Percentiles rank a stretch among this genome's conserved stretches.
Evolutionary conservation across 2,113 vertebrate genomes (phyloP).

Genomic region (Podarcis cretensis): DNA sequence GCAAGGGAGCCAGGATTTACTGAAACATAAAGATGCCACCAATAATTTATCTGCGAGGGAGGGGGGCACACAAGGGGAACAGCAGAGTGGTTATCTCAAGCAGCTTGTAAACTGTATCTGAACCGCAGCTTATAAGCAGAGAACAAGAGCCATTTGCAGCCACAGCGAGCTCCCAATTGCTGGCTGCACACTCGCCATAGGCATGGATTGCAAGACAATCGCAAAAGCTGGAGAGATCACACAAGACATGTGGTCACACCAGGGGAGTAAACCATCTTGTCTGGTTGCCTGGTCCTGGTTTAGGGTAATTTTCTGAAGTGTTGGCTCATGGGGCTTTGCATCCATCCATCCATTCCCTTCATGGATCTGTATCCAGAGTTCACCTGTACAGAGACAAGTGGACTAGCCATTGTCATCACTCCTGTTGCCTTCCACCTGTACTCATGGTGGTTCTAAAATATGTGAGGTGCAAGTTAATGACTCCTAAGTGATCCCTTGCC

Average conservation of each 20-base stretch:
- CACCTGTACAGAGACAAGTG: too few species aligned
- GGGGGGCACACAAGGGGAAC: not conserved
- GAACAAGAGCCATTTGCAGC: not conserved
- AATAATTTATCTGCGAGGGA: conserved; percentile 33
- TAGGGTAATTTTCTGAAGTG: not conserved
- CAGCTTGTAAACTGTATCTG: not conserved
- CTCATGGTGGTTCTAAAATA: not conserved
- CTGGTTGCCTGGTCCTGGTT: not conserved
- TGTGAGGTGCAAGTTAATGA: not conserved
- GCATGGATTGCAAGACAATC: rapidly evolving
- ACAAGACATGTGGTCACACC: not conserved
- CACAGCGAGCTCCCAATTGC: not conserved
- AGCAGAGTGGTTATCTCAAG: not conserved
- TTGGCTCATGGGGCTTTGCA: not conserved
- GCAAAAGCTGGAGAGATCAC: not conserved
- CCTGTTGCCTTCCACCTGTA: too few species aligned
- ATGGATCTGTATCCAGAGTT: too few species aligned
- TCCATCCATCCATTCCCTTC: too few species aligned
- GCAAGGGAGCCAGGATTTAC: conserved; percentile 37
- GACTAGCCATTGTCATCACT: too few species aligned
- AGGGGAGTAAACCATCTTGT: not conserved
- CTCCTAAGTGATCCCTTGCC: not conserved
- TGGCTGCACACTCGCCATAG: rapidly evolving
- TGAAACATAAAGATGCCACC: conserved; percentile 47
- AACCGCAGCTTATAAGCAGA: conserved; percentile 17